Base-by-base conservation (phyloP, 2,888 invertebrate species). In the Pyrrhosoma nymphula region DNA sequence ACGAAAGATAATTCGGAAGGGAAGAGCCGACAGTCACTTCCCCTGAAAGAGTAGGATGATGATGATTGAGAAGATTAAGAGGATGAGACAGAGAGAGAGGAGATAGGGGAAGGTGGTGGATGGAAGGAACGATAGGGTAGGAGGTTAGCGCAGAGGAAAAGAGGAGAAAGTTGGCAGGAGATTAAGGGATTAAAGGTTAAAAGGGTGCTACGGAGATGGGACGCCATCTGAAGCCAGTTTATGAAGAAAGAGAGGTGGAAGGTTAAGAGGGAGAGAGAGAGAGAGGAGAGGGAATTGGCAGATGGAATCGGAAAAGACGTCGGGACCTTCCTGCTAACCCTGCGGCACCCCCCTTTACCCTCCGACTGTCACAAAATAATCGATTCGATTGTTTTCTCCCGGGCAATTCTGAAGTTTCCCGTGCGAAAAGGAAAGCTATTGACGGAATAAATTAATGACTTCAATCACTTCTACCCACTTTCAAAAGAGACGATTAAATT, bases 131-230 rank as follows among this genome's bases (percentile, higher is more conserved):
- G 69, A n/a, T 4, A 8, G 47, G n/a, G 26, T 23, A 26, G 47
- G n/a, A n/a, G 69, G n/a, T 10, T 69, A 26, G 69, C 23, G 26
- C 20, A 4, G 69, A 26, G 0, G 23, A 16, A 18, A 20, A 56
- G 56, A 26, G 56, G 23, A 26, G 23, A 56, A 55, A 90, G n/a
- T 18, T 47, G 56, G n/a, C 10, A 26, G n/a, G n/a, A 55, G 47
- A 60, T 39, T 63, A 91, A 23, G 26, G 91, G 63, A 63, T 63
- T 35, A 60, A 91, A 63, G 26, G 91, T 60, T 60, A 60, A 60
- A 39, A 35, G 91, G 23, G 56, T 20, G 56, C n/a, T 26, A 91
- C 35, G 91, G 91, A 90, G 30, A 90, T 56, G 56, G 90, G 90
- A 63, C 39, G 56, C 56, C 35, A 56, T 35, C 60, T 63, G 60